phyloP scores from a whole-genome alignment of 2,797 vertebrate genomes.

The Melanotaenia parkinsoni region DNA sequence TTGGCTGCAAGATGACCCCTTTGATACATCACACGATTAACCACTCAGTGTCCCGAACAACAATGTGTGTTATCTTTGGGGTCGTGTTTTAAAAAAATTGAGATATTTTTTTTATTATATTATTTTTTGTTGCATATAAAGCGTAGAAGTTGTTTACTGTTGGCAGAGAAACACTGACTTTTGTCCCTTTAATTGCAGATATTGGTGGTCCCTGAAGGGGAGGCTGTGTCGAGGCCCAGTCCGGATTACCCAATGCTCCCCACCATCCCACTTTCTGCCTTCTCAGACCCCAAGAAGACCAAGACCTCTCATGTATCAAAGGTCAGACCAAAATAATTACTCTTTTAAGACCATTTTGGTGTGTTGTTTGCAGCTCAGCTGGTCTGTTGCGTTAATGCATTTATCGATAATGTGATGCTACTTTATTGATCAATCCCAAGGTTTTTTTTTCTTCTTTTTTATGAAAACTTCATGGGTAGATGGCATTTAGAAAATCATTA shows the following conservation, averaged over 20 bases:
- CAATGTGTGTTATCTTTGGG: too few species aligned
- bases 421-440: neutral
- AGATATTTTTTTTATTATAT: too few species aligned
- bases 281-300: constrained; percentile 98
- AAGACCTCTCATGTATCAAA: constrained; percentile 96
- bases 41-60: too few species aligned
- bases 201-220: constrained; percentile 97
- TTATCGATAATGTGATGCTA: neutral
- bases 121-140: neutral
- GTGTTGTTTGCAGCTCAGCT: neutral
- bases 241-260: constrained; percentile 98
- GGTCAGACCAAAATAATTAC: constrained; percentile 78
- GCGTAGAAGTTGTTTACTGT: neutral
- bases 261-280: constrained; percentile 97
- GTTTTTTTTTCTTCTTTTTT: neutral
- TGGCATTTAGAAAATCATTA: constrained; percentile 19
- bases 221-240: constrained; percentile 93
- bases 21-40: too few species aligned
- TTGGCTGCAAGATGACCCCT: too few species aligned
- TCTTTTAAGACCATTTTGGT: neutral
- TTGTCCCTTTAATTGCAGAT: constrained; percentile 80
- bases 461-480: neutral
- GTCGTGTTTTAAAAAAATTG: too few species aligned
- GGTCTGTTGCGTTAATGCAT: neutral
- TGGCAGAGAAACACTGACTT: neutral